Conservation (phyloP, 1,140 invertebrate genomes). For the Lepidurus couesii region DNA sequence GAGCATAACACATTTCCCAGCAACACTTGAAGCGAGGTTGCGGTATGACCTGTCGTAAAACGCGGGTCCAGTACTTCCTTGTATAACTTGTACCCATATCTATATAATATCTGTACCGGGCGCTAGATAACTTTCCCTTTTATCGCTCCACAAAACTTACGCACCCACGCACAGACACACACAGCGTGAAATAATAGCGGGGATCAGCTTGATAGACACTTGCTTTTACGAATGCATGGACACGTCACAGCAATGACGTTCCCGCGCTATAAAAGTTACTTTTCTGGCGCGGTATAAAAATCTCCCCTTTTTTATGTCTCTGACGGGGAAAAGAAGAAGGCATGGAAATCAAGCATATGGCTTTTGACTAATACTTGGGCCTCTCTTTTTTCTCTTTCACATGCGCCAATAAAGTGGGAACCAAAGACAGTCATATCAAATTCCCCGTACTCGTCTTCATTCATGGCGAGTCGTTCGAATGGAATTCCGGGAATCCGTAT, state of each 20-base stretch:
- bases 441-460: conserved; percentile 79
- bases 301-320: not conserved
- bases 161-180: too few relatives aligned
- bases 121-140: too few relatives aligned
- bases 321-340: not conserved
- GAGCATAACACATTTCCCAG: too few relatives aligned
- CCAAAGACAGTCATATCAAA: conserved; percentile 35
- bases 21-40: too few relatives aligned
- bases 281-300: too few relatives aligned
- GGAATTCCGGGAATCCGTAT: conserved; percentile 87
- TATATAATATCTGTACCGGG: too few relatives aligned
- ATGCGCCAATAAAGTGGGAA: conserved; percentile 28
- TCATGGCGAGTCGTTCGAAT: conserved; percentile 86
- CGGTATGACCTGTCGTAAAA: too few relatives aligned
- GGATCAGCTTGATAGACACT: not conserved
- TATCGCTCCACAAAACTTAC: too few relatives aligned
- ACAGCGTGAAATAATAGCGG: too few relatives aligned
- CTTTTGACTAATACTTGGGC: too few relatives aligned
- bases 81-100: too few relatives aligned
- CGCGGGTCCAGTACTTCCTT: too few relatives aligned
- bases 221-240: not conserved
- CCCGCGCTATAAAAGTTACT: not conserved
- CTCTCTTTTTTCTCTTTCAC: not conserved
- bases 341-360: not conserved
- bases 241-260: not conserved